Percentiles rank a stretch among this genome's conserved stretches.
phyloP scores from a whole-genome alignment of 2,797 vertebrate species.

The Danio aesculapii region DNA sequence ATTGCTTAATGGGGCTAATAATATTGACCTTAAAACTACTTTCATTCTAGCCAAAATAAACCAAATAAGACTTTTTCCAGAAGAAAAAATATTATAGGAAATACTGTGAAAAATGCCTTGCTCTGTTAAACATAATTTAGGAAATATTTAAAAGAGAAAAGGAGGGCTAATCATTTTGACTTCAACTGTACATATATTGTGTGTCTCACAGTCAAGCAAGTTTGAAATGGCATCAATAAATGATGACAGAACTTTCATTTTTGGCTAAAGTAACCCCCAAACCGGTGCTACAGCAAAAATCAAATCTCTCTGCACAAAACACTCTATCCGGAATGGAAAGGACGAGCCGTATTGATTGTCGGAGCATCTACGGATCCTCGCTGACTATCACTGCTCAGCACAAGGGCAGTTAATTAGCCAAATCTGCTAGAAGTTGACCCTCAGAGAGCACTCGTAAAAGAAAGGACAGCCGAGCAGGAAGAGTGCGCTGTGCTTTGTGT shows the following conservation, averaged over 20 bases:
- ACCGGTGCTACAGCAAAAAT: background rate
- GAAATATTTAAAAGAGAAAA: too few species aligned
- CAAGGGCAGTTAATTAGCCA: constrained; percentile 80
- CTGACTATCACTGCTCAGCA: constrained; percentile 74
- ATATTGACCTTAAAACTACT: too few species aligned
- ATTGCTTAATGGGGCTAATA: too few species aligned
- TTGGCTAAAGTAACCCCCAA: background rate
- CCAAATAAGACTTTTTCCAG: too few species aligned
- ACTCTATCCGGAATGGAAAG: constrained; percentile 44
- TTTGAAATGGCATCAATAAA: background rate
- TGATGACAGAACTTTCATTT: background rate
- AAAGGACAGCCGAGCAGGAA: constrained; percentile 49
- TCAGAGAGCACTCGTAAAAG: constrained; percentile 70
- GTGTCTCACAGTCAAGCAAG: background rate
- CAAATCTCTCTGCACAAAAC: background rate
- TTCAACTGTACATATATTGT: background rate
- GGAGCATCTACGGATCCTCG: constrained; percentile 71
- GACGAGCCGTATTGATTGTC: constrained; percentile 73
- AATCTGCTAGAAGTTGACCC: constrained; percentile 76
- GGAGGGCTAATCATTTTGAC: too few species aligned
- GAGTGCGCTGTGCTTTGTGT: constrained; percentile 30
- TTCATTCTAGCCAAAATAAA: too few species aligned
- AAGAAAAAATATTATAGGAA: too few species aligned
- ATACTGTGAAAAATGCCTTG: too few species aligned
- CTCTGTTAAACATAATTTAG: too few species aligned